Percentiles rank a stretch among this genome's conserved stretches.
phyloP scores from a whole-genome alignment of 2,113 vertebrate genomes.

The Apistogramma diplotaenia region DNA sequence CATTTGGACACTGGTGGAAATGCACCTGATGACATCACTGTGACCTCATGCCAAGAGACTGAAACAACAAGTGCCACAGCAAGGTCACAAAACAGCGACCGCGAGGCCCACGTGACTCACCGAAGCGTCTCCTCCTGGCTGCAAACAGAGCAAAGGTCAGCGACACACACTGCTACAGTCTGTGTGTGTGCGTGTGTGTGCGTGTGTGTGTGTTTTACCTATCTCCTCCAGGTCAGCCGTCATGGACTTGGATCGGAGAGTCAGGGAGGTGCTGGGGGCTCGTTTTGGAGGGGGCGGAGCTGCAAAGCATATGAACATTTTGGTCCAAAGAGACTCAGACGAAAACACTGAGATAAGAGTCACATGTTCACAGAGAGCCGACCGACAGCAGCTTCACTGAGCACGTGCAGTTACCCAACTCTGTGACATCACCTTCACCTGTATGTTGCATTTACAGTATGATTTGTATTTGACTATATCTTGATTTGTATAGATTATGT shows the following conservation, averaged over 20 bases:
- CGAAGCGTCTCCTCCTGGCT: conserved; percentile 92
- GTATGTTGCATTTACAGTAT: background rate
- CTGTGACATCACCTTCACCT: background rate
- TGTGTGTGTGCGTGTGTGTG: conserved; percentile 1
- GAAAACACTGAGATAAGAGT: background rate
- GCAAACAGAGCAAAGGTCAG: conserved; percentile 61
- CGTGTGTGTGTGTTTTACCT: conserved; percentile 73
- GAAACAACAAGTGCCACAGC: background rate
- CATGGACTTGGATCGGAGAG: conserved; percentile 97
- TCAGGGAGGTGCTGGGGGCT: conserved; percentile 94
- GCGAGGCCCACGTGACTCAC: conserved; percentile 79
- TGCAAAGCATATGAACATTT: conserved; percentile 50
- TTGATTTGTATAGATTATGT: background rate
- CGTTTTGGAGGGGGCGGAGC: conserved; percentile 95
- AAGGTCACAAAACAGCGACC: background rate
- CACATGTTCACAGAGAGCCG: background rate
- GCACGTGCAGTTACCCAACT: background rate
- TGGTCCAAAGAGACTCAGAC: background rate
- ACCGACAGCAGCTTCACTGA: background rate
- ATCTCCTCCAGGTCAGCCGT: conserved; percentile 96
- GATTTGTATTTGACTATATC: background rate
- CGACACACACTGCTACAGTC: conserved; percentile 11
- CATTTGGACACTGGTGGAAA: background rate
- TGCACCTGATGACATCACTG: background rate
- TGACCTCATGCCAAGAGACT: background rate